These are phyloP conservation scores for Gastracanthus pulcherrimus DNA, from an alignment of 2,888 invertebrate species.

Conservation along the genomic window DNA sequence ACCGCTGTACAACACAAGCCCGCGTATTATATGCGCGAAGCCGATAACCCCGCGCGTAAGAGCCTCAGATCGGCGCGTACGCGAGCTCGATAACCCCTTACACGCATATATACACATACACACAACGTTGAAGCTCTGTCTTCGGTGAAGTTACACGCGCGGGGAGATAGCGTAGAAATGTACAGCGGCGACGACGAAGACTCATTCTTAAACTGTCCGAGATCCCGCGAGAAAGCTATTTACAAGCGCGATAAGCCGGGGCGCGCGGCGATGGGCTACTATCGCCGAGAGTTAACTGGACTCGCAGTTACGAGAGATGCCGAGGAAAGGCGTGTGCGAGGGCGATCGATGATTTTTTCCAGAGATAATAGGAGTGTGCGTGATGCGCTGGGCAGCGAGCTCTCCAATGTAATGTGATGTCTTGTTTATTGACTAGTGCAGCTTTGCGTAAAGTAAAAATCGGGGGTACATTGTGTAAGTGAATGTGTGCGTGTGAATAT, in stretches of 20 bases:
- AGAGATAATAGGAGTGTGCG: too few species aligned
- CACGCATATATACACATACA: not conserved
- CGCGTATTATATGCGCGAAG: too few species aligned
- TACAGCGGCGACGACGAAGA: not conserved
- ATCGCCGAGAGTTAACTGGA: too few species aligned
- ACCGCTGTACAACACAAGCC: too few species aligned
- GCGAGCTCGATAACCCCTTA: constrained; percentile 37
- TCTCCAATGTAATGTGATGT: too few species aligned
- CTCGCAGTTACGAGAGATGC: too few species aligned
- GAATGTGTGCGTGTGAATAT: too few species aligned
- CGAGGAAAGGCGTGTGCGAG: too few species aligned
- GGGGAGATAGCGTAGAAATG: not conserved
- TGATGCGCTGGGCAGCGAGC: too few species aligned
- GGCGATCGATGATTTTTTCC: too few species aligned
- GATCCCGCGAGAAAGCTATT: constrained; percentile 27
- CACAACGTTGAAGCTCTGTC: not conserved
- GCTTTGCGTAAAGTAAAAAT: constrained; percentile 19
- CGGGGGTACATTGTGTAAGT: too few species aligned
- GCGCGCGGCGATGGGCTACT: too few species aligned
- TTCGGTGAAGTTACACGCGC: not conserved
- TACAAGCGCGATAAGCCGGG: constrained; percentile 10
- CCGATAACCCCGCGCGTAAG: constrained; percentile 52
- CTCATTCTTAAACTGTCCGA: constrained; percentile 23
- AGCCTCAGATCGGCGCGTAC: not conserved
- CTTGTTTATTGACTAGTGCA: constrained; percentile 37